Evolutionary conservation across 1,140 invertebrate genomes (phyloP), one percentile per base, ranked within the genome.

Genomic region (Cotesia glomerata): DNA sequence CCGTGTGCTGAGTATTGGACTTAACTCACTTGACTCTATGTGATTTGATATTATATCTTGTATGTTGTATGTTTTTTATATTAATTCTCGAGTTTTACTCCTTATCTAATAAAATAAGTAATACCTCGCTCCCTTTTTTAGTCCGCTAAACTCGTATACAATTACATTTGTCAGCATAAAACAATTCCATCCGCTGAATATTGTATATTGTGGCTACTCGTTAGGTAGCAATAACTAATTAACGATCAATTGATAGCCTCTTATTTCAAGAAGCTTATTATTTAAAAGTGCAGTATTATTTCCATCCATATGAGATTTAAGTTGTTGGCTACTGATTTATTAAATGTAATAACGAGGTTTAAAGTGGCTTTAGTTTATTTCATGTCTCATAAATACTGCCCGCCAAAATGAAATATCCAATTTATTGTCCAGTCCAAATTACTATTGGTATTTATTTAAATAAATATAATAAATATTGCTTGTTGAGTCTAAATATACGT

Each of bases 211-310:
- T 51, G 18, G 64, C 11, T 45, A 45, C 39, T 72, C 34, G 54
- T 56, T 16, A 56, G 49, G 56, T 18, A 71, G 62, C 75, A 69
- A 71, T 75, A 72, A 76, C 77, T 78, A 78, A 78, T 78, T 78
- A 78, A 72, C 71, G 62, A 54, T 69, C 35, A 69, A 69, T 52
- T 69, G 36, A 69, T 69, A 56, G 56, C n/a, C 51, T 36, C 14
- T 14, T 26, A 35, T 69, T 56, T 56, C 51, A 58, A 13, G 52
- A 9, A 45, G 39, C 7, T 45, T 9, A 45, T 45, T 45, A 45
- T 45, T 45, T 45, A 9, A 56, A 16, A 54, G 7, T 56, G 14
- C 16, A 56, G 14, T 14, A 4, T n/a, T 56, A 56, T 56, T 18
- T 56, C 2, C 14, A 18, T 56, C 3, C 7, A 18, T 56, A 56